Percentiles rank a stretch among this genome's conserved stretches.
phyloP scores from a whole-genome alignment of 2,888 invertebrate genomes.

The Eilema caniola region DNA sequence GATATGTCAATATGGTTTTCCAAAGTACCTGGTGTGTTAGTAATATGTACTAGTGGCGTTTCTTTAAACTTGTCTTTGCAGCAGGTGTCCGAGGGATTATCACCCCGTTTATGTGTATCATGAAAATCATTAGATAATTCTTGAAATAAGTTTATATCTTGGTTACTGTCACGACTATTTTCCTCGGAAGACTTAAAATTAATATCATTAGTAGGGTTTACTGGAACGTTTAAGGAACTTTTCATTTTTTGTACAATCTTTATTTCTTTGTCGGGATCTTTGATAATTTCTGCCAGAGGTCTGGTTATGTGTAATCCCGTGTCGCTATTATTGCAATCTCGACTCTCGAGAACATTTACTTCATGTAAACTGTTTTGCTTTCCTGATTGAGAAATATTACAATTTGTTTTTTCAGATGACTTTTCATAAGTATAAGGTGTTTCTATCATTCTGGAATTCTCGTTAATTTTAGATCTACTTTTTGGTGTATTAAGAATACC shows the following conservation, averaged over 20 bases:
- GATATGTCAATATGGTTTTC: not conserved
- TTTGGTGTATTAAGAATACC: constrained; percentile 9
- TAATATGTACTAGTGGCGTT: not conserved
- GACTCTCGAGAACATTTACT: not conserved
- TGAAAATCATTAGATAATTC: not conserved
- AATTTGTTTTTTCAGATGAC: not conserved
- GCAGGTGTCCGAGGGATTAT: not conserved
- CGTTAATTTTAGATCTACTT: not conserved
- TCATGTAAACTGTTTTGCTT: not conserved
- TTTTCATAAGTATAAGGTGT: not conserved
- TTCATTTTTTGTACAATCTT: not conserved
- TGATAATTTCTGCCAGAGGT: not conserved
- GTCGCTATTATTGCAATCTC: not conserved
- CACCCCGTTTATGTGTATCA: not conserved
- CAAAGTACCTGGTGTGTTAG: not conserved
- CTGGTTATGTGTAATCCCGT: not conserved
- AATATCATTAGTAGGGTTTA: not conserved
- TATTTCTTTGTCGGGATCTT: not conserved
- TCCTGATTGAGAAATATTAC: not conserved
- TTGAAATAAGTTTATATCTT: not conserved
- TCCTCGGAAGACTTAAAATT: not conserved
- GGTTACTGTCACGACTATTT: not conserved
- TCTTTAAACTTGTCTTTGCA: not conserved
- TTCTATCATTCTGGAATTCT: not conserved
- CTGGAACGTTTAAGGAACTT: not conserved